Evolutionary conservation across 2,797 vertebrate genomes (phyloP), one percentile per base, ranked within the genome.

Genomic region (Gymnoscopelus microlampas): DNA sequence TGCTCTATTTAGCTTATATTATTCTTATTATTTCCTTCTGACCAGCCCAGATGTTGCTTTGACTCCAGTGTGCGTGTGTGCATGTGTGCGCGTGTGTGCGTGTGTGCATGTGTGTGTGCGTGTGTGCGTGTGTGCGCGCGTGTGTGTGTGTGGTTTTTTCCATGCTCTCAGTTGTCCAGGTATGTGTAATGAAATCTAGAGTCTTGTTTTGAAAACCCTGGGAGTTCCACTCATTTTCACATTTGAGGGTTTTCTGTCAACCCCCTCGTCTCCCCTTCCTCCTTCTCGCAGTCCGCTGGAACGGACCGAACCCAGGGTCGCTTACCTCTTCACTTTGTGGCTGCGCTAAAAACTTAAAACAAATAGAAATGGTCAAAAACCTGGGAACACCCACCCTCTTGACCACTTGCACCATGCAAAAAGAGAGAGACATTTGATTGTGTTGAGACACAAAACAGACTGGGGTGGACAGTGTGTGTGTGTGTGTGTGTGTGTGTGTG

Each of bases 101-200:
- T 53, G 47, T 70, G 14, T 19, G 69, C n/a, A n/a, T 60, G 70
- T 70, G 77, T 26, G 71, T 70, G 65, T 51, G 66, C 29, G 58
- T 48, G 50, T 47, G 39, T 47, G 56, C 12, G 62, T 60, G 49
- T 12, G 51, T 54, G 56, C 7, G 54, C 55, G 71, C 5, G 51
- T 60, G 74, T 2, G 70, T 61, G 24, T 39, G 73, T 70, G 64
- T n/a, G 39, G 23, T 61, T n/a, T 89, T 93, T 94, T 94, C 94
- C 92, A 94, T 93, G 85, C 81, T 77, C 88, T 92, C 83, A 91
- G 89, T 79, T 88, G 83, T 86, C 82, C 90, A 93, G 92, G 91
- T 93, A 91, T 93, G 92, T 87, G 91, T 91, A 91, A 93, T 88
- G 82, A 93, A 93, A 92, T 88, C 88, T 88, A 12, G 71, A 67